These are phyloP conservation scores for Bostrychus sinensis DNA, from an alignment of 2,113 vertebrate species.

Conservation along the genomic window DNA sequence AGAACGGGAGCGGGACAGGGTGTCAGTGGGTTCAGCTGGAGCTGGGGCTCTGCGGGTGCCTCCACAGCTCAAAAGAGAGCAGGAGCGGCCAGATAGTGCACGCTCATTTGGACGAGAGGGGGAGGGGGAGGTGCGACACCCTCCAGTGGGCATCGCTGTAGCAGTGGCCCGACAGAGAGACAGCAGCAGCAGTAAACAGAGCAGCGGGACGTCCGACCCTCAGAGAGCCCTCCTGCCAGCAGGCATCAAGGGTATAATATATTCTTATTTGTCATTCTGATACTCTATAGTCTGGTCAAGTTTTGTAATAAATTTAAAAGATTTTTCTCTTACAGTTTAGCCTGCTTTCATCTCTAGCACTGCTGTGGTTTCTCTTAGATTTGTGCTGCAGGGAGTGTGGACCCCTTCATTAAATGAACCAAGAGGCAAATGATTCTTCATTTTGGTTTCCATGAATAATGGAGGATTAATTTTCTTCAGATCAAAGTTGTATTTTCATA, in stretches of 20 bases:
- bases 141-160: conserved; percentile 94
- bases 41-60: conserved; percentile 50
- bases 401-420: conserved; percentile 45
- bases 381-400: conserved; percentile 12
- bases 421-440: conserved; percentile 48
- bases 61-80: conserved; percentile 89
- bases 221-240: conserved; percentile 85
- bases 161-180: conserved; percentile 95
- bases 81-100: conserved; percentile 90
- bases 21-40: neutral
- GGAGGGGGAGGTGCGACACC: conserved; percentile 92
- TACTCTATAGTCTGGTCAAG: no score
- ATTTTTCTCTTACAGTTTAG: conserved; percentile 13
- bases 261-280: no score
- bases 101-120: conserved; percentile 91
- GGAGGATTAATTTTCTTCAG: conserved; percentile 50
- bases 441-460: conserved; percentile 57
- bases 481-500: conserved; percentile 47
- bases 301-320: no score
- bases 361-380: conserved; percentile 6
- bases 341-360: conserved; percentile 10
- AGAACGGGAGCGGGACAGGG: conserved; percentile 38
- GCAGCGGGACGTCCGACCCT: conserved; percentile 79
- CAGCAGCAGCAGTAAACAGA: conserved; percentile 83
- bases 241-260: conserved; percentile 87